A percentile compares a stretch with the other conserved stretches of the same genome.
Evolutionary conservation across 1,140 invertebrate genomes (phyloP).

Genomic region (Macrotrachela quadricornifera): DNA sequence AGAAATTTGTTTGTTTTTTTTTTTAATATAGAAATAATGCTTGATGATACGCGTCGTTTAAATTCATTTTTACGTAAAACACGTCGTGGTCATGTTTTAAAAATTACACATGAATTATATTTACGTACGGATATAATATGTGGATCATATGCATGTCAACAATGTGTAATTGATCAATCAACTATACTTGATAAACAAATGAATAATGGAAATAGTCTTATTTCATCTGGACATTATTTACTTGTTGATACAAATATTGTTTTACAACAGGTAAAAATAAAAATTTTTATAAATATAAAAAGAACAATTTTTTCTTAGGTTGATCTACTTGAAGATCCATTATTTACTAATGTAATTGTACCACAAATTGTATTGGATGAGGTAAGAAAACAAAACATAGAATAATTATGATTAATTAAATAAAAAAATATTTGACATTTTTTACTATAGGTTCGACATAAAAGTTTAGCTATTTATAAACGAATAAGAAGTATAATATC

Average conservation of each 20-base stretch:
- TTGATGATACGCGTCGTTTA: constrained; percentile 21
- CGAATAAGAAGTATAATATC: constrained; percentile 47
- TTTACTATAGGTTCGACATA: constrained; percentile 44
- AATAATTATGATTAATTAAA: constrained; percentile 15
- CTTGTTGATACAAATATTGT: constrained; percentile 79
- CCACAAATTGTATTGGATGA: constrained; percentile 80
- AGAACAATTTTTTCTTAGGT: constrained; percentile 41
- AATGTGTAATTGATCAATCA: constrained; percentile 12
- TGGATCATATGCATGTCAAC: constrained; percentile 51
- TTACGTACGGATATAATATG: constrained; percentile 80
- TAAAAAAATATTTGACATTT: background rate
- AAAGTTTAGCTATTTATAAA: constrained; percentile 47
- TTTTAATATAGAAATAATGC: too few species aligned
- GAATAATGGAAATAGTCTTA: background rate
- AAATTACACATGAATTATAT: constrained; percentile 80
- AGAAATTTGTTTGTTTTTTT: too few species aligned
- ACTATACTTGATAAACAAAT: background rate
- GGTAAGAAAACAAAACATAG: constrained; percentile 15
- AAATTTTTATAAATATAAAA: background rate
- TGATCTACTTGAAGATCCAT: constrained; percentile 60
- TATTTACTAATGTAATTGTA: constrained; percentile 67
- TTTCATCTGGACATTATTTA: constrained; percentile 47
- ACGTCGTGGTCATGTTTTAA: constrained; percentile 46
- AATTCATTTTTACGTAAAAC: constrained; percentile 49
- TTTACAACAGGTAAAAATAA: constrained; percentile 47